phyloP scores from a whole-genome alignment of 2,888 invertebrate species.

The Proisotoma minuta region DNA sequence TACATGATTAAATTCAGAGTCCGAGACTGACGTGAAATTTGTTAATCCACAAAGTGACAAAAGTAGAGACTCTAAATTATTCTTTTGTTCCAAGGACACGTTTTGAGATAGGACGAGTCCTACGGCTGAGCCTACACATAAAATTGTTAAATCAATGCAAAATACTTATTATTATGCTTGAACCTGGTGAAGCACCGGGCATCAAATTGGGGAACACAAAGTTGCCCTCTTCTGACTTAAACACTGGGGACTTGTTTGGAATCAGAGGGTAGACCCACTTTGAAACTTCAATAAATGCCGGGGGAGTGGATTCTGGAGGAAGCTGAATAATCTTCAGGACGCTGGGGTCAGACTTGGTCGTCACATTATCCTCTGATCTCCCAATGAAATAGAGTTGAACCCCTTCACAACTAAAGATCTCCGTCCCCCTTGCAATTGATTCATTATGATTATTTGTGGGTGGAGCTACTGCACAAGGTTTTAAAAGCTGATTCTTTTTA shows the following conservation, averaged over 20 bases:
- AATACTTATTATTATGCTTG: neutral
- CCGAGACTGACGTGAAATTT: conserved; percentile 3
- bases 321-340: neutral
- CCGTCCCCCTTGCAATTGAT: too few relatives aligned
- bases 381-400: neutral
- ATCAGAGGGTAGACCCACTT: conserved; percentile 69
- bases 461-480: too few relatives aligned
- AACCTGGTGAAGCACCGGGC: neutral
- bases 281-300: conserved; percentile 57
- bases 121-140: conserved; percentile 10
- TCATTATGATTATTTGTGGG: neutral
- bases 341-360: neutral
- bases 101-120: conserved; percentile 24
- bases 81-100: neutral
- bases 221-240: conserved; percentile 62
- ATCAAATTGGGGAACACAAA: conserved; percentile 65
- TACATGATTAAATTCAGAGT: neutral
- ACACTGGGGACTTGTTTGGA: conserved; percentile 63
- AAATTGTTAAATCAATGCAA: neutral
- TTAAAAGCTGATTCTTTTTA: too few relatives aligned
- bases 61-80: conserved; percentile 19
- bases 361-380: too few relatives aligned
- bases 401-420: neutral
- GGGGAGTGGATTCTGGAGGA: conserved; percentile 43
- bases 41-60: neutral